These are phyloP conservation scores for Polymixis flavicincta DNA, from an alignment of 2,888 invertebrate genomes.

Conservation along the genomic window DNA sequence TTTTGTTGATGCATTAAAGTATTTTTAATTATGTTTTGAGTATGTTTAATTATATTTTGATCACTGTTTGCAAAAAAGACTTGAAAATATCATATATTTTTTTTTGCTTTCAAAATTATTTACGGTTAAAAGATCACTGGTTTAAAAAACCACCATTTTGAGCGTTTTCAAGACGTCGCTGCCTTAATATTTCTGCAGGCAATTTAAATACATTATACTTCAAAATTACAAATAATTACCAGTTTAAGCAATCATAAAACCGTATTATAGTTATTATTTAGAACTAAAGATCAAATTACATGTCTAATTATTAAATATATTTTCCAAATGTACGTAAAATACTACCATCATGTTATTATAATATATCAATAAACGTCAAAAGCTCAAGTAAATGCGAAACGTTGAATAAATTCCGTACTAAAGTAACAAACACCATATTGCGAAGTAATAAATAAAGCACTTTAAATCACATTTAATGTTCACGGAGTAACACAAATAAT, in stretches of 20 bases:
- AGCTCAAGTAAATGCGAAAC: constrained; percentile 47
- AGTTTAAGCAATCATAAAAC: constrained; percentile 33
- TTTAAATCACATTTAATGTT: constrained; percentile 60
- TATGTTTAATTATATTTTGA: too few species aligned
- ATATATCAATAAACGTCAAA: constrained; percentile 45
- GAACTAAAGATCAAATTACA: constrained; percentile 48
- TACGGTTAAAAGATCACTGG: too few species aligned
- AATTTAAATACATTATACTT: constrained; percentile 51
- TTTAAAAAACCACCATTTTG: too few species aligned
- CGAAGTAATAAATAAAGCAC: constrained; percentile 41
- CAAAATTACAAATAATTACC: constrained; percentile 50
- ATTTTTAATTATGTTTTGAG: too few species aligned
- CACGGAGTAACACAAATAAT: constrained; percentile 34
- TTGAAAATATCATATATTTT: too few species aligned
- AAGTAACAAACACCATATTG: constrained; percentile 44
- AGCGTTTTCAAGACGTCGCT: too few species aligned
- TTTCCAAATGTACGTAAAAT: constrained; percentile 34
- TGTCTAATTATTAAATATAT: constrained; percentile 43
- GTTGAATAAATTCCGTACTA: constrained; percentile 38
- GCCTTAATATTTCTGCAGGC: constrained; percentile 50
- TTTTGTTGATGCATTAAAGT: too few species aligned
- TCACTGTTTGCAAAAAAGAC: too few species aligned
- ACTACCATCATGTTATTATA: constrained; percentile 14
- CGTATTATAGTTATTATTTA: constrained; percentile 45
- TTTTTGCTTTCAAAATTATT: too few species aligned